A percentile compares a stretch with the other conserved stretches of the same genome.
These are phyloP conservation scores for Propithecus perrieri DNA, from an alignment of 2,797 vertebrate genomes.

Conservation along the genomic window DNA sequence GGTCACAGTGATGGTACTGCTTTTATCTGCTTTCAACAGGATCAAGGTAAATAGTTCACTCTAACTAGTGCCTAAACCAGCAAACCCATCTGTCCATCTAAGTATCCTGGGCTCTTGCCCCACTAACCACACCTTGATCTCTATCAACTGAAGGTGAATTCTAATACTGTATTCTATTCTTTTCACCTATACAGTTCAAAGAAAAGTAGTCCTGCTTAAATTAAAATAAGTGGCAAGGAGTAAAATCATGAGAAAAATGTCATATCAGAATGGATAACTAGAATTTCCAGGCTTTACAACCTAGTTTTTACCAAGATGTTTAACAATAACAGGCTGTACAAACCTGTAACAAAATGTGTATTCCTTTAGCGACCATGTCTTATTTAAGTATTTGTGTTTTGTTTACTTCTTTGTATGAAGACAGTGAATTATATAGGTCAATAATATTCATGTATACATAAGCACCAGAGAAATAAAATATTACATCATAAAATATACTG, in stretches of 20 bases:
- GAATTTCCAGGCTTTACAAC: background rate
- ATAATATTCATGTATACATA: background rate
- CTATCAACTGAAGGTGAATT: background rate
- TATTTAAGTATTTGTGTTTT: background rate
- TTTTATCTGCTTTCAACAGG: background rate
- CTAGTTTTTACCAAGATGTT: background rate
- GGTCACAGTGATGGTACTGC: background rate
- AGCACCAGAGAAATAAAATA: background rate
- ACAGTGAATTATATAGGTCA: background rate
- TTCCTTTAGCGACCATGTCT: background rate
- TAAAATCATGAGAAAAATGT: background rate
- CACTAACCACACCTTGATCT: background rate
- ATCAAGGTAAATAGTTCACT: slow-evolving; percentile 31
- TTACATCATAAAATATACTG: background rate
- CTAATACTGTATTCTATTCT: background rate
- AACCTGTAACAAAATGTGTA: background rate
- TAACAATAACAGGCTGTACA: background rate
- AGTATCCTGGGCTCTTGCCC: background rate
- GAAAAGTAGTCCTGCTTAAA: background rate
- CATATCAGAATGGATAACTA: background rate
- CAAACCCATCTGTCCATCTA: background rate
- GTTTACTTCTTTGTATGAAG: background rate
- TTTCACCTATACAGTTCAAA: background rate
- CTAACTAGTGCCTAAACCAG: background rate
- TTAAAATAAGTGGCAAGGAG: background rate